Evolutionary conservation across 2,113 vertebrate species (phyloP), one percentile per base, ranked within the genome.

Genomic region (Pseudopipra pipra): DNA sequence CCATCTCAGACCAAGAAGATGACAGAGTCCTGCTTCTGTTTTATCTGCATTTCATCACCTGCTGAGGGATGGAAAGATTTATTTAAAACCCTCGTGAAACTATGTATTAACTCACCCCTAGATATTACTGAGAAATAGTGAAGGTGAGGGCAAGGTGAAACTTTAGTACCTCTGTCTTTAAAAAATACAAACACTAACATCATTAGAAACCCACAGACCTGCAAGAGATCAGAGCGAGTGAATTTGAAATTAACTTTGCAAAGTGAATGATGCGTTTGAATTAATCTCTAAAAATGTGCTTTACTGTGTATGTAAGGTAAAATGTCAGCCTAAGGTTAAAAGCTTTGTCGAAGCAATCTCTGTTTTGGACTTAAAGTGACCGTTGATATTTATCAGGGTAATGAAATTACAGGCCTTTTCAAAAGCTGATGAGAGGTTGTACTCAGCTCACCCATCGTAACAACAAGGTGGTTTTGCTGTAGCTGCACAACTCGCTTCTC

Each of bases 321-420:
- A 94, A 92, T 81, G 90, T 77, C 79, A 94, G 72, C 52, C 85
- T 75, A 47, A 84, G 94, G 85, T 95, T 91, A 95, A 93, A 95
- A 93, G 91, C 82, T 94, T 93, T 85, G 44, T 58, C 1, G 4
- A 83, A 90, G 72, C 66, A 90, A 95, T 94, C 95, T 93, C 75
- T 94, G 72, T 49, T 93, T 87, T 76, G 83, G 82, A 66, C 28
- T 79, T 62, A 55, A 49, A 93, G 79, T 85, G 91, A 95, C 91
- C 92, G 80, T 90, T 97, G 96, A 91, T 96, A 96, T 96, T 97
- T 97, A 93, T 95, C 94, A 91, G 85, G 65, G 82, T 92, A 95
- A 96, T 94, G 95, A 93, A 95, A 96, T 68, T 56, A 74, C 41
- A 72, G 52, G n/a, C 49, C 47, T 58, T 85, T 93, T 75, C 72